Conservation (phyloP, 2,113 vertebrate species). For the Albula glossodonta region DNA sequence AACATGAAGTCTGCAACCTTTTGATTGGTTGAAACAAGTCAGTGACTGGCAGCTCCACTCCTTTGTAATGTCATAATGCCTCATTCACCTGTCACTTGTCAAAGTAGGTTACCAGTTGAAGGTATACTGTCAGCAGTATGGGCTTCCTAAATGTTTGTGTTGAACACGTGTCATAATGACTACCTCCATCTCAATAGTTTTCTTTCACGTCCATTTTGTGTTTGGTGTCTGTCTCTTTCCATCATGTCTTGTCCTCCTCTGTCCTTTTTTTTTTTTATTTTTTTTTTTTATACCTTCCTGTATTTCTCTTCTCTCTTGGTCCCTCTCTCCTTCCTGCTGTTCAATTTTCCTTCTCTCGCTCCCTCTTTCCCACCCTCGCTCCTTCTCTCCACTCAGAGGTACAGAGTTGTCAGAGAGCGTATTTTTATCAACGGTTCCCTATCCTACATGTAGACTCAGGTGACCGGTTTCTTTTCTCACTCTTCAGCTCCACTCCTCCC, state of each 20-base stretch:
- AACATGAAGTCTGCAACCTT: no score
- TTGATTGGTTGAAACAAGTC: no score
- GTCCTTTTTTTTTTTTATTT: not conserved
- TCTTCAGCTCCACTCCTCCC: not conserved
- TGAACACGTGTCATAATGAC: no score
- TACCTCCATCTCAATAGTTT: not conserved
- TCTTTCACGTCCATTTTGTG: not conserved
- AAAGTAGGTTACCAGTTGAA: no score
- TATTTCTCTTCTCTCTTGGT: conserved; percentile 14
- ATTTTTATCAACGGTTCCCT: conserved; percentile 84
- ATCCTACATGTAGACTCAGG: conserved; percentile 84
- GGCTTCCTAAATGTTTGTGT: no score
- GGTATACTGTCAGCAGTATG: no score
- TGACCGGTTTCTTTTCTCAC: conserved; percentile 67
- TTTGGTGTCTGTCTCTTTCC: not conserved
- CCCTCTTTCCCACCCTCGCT: not conserved
- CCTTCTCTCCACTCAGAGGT: conserved; percentile 74
- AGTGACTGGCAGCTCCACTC: no score
- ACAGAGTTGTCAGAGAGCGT: conserved; percentile 90
- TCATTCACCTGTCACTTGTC: no score
- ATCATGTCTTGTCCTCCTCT: not conserved
- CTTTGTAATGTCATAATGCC: no score
- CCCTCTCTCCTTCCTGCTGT: conserved; percentile 35
- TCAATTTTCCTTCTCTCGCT: conserved; percentile 72
- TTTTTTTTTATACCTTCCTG: conserved; percentile 1